phyloP scores from a whole-genome alignment of 2,797 vertebrate species.

The Vultur gryphus region DNA sequence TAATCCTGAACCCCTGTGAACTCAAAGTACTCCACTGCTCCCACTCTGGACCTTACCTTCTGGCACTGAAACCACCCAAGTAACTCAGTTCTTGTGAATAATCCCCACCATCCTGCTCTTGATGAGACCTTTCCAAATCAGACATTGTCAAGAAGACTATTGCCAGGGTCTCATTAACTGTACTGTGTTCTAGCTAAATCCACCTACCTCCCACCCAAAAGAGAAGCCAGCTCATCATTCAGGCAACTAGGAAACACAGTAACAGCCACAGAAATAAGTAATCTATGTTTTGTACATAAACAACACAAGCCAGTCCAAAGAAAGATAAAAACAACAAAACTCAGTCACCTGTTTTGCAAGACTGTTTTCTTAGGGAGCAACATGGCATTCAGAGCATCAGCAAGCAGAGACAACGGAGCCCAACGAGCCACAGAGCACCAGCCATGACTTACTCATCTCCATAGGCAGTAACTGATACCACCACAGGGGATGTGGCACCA shows the following conservation, averaged over 20 bases:
- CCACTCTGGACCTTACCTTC: background rate
- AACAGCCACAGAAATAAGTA: background rate
- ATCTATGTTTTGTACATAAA: background rate
- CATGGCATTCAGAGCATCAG: accelerated
- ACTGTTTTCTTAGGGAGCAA: background rate
- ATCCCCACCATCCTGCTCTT: too few relatives aligned
- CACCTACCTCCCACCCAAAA: background rate
- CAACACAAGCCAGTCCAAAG: background rate
- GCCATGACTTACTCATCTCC: accelerated
- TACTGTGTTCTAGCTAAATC: background rate
- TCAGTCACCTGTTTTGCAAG: background rate
- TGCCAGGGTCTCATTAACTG: background rate
- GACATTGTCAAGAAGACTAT: too few relatives aligned
- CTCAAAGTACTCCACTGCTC: background rate
- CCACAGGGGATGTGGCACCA: accelerated
- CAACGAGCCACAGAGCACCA: background rate
- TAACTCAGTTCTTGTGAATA: background rate
- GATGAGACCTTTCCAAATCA: background rate
- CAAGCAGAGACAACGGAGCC: accelerated
- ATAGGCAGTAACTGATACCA: accelerated
- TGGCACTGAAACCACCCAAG: background rate
- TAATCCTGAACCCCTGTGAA: too few relatives aligned
- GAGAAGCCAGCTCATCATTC: background rate
- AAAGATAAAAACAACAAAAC: background rate
- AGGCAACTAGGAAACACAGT: background rate